phyloP scores from a whole-genome alignment of 2,113 vertebrate genomes.

The Takifugu bimaculatus region DNA sequence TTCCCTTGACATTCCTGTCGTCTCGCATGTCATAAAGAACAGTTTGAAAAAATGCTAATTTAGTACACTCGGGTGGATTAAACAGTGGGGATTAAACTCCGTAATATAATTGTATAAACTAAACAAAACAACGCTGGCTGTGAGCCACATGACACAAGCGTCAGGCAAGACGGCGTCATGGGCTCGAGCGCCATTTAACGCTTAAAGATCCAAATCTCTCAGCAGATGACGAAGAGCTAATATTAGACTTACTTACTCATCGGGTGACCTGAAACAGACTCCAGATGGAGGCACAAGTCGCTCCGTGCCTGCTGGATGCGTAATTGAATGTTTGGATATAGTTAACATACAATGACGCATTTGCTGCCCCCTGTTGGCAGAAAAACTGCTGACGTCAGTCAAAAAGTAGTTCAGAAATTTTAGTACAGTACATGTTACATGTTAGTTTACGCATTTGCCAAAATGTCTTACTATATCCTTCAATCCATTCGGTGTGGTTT shows the following conservation, averaged over 20 bases:
- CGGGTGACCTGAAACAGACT: background rate
- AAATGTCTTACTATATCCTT: constrained; percentile 32
- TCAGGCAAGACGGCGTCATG: background rate
- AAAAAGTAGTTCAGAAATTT: too few species aligned
- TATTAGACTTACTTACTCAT: background rate
- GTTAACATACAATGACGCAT: too few species aligned
- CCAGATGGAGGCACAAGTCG: background rate
- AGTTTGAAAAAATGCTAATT: background rate
- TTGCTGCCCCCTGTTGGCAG: too few species aligned
- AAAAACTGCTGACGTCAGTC: too few species aligned
- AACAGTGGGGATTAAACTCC: background rate
- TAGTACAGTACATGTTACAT: too few species aligned
- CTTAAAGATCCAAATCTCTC: background rate
- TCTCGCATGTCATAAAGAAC: too few species aligned
- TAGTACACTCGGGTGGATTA: background rate
- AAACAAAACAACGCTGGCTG: background rate
- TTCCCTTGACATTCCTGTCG: background rate
- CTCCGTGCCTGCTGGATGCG: background rate
- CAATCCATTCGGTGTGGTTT: constrained; percentile 34
- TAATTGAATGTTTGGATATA: background rate
- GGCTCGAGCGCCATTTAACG: background rate
- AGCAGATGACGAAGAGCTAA: background rate
- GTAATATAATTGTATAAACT: background rate
- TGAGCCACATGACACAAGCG: background rate
- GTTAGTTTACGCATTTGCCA: constrained; percentile 1